These are phyloP conservation scores for Odocoileus hemionus DNA, from an alignment of 2,113 vertebrate genomes.

Conservation along the genomic window DNA sequence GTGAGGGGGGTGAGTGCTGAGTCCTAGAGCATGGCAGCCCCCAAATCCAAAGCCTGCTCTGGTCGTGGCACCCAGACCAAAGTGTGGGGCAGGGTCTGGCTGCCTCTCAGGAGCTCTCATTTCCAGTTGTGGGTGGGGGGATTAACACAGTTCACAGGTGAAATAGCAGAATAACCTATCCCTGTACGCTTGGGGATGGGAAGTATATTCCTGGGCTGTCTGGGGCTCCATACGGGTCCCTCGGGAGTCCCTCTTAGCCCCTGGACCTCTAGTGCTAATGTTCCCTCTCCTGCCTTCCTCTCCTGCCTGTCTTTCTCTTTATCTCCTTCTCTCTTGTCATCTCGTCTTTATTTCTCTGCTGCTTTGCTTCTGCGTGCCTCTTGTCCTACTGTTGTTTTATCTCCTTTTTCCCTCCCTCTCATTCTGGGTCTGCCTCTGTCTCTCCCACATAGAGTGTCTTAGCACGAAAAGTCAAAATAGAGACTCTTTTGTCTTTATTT, in stretches of 20 bases:
- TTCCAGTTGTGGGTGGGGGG: background rate
- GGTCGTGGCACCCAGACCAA: background rate
- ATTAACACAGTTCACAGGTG: too few species aligned
- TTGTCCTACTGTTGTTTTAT: background rate
- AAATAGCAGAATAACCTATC: background rate
- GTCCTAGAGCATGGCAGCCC: background rate
- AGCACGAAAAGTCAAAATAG: background rate
- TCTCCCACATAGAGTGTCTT: background rate
- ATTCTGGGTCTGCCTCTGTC: background rate
- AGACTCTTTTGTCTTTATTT: background rate
- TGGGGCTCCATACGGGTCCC: background rate
- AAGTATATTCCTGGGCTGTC: background rate
- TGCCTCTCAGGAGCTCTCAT: background rate
- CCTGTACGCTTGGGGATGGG: too few species aligned
- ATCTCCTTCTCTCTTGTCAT: background rate
- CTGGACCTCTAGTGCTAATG: fast-evolving
- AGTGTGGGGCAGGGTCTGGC: background rate
- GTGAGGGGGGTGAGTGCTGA: background rate
- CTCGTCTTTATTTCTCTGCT: background rate
- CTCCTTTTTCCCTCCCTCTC: background rate
- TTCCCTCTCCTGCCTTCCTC: background rate
- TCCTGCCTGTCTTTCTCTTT: background rate
- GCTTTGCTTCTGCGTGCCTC: background rate
- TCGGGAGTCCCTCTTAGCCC: background rate
- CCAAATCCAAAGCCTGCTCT: background rate